Conservation (phyloP, 1,140 invertebrate genomes). For the Drosophila novamexicana region DNA sequence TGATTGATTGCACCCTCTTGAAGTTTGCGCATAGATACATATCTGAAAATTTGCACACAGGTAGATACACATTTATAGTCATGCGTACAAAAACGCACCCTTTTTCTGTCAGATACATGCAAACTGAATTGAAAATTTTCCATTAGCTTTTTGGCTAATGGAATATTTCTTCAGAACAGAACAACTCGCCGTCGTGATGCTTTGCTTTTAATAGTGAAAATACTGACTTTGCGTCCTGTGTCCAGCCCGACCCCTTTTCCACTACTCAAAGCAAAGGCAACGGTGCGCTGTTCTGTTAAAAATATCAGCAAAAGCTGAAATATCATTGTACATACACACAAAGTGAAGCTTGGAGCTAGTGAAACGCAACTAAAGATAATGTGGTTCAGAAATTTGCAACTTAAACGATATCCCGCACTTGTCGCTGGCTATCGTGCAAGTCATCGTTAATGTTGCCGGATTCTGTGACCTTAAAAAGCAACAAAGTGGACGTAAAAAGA, state of each 20-base stretch:
- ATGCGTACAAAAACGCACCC: not conserved
- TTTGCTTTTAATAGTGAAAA: conserved; percentile 34
- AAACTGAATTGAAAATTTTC: not conserved
- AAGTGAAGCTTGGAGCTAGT: conserved; percentile 5
- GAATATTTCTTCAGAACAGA: not conserved
- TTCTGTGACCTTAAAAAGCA: conserved; percentile 22
- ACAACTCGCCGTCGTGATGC: not conserved
- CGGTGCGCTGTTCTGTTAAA: conserved; percentile 1
- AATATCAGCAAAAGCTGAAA: not conserved
- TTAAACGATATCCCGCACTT: conserved; percentile 44
- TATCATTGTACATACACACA: not conserved
- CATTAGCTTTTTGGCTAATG: not conserved
- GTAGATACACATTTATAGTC: not conserved
- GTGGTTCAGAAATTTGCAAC: conserved; percentile 36
- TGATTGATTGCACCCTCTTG: not conserved
- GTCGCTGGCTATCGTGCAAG: conserved; percentile 44
- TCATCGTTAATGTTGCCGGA: conserved; percentile 47
- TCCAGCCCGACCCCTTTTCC: conserved; percentile 16
- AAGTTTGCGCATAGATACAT: not conserved
- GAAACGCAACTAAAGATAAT: not conserved
- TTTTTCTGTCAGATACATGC: not conserved
- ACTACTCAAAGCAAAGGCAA: conserved; percentile 24
- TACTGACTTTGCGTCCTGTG: not conserved
- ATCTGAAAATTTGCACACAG: not conserved
- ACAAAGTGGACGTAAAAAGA: not conserved